A percentile compares a stretch with the other conserved stretches of the same genome.
Conservation (phyloP, 2,113 vertebrate species). For the Gulo gulo region DNA sequence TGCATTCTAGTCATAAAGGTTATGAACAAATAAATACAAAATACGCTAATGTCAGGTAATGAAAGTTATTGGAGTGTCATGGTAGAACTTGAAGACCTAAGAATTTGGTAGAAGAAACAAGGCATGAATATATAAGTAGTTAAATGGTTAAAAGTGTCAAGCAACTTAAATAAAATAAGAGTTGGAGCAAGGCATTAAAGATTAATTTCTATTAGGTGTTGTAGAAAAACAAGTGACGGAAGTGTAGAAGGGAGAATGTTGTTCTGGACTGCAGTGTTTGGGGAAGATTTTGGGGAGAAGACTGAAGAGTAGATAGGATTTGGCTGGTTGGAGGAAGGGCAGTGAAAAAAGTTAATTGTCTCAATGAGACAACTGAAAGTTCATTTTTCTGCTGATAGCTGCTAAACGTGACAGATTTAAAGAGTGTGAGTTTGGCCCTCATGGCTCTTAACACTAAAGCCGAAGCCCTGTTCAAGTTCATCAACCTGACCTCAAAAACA, state of each 20-base stretch:
- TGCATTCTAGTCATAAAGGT: not conserved
- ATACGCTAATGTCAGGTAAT: not conserved
- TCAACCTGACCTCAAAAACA: slow-evolving; percentile 57
- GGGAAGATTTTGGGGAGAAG: not conserved
- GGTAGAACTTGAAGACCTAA: not conserved
- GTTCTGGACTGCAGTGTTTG: not conserved
- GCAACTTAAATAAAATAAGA: not conserved
- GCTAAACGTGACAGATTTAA: slow-evolving; percentile 70
- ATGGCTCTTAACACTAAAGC: slow-evolving; percentile 57
- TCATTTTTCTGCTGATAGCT: slow-evolving; percentile 64
- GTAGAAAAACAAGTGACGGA: not conserved
- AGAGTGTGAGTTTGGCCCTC: slow-evolving; percentile 34
- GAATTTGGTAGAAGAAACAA: not conserved
- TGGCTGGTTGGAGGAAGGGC: not conserved
- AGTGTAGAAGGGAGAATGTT: not conserved
- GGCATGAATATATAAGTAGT: not conserved
- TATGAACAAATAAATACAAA: not conserved
- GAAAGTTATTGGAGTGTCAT: not conserved
- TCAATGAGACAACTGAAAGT: slow-evolving; percentile 55
- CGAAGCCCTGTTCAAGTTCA: slow-evolving; percentile 42
- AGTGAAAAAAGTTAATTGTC: slow-evolving; percentile 59
- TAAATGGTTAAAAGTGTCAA: not conserved
- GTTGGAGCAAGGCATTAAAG: not conserved
- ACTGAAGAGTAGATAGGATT: not conserved
- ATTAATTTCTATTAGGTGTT: not conserved